Evolutionary conservation across 2,888 invertebrate genomes (phyloP).

Genomic region (Acheta domesticus): DNA sequence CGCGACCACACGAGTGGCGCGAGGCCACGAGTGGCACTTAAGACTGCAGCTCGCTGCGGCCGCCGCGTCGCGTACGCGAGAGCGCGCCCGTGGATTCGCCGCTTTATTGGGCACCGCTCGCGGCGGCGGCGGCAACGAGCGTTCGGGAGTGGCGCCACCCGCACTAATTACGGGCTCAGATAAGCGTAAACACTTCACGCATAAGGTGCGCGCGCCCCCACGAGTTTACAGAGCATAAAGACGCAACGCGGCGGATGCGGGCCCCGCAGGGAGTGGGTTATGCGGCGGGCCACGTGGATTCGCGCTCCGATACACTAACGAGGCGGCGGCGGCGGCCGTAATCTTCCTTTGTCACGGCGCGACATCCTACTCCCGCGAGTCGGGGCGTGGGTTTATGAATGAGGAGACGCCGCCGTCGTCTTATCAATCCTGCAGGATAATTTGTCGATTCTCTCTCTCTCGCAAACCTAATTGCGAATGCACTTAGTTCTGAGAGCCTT

Average conservation of each 20-base stretch:
- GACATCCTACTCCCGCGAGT: neutral
- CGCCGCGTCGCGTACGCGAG: neutral
- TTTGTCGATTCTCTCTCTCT: no score
- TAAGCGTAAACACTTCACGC: slow-evolving; percentile 7
- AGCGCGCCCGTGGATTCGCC: neutral
- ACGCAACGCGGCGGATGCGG: neutral
- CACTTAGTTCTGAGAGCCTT: no score
- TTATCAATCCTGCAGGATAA: no score
- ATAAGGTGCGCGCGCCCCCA: neutral
- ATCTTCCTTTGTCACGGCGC: neutral
- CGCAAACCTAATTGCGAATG: no score
- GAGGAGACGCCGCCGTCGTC: no score
- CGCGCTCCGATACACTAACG: neutral
- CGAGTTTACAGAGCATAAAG: neutral
- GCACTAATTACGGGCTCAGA: neutral
- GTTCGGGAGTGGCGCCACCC: neutral
- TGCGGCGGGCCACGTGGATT: neutral
- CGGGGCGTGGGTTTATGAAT: no score
- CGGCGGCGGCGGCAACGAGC: neutral
- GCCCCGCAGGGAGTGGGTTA: neutral
- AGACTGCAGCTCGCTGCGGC: neutral
- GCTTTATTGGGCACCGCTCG: slow-evolving; percentile 2
- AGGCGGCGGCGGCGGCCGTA: neutral
- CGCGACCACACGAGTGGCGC: no score
- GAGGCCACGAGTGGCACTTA: neutral